Base-by-base conservation (phyloP, 2,797 vertebrate genomes). In the Lacerta viridis region DNA sequence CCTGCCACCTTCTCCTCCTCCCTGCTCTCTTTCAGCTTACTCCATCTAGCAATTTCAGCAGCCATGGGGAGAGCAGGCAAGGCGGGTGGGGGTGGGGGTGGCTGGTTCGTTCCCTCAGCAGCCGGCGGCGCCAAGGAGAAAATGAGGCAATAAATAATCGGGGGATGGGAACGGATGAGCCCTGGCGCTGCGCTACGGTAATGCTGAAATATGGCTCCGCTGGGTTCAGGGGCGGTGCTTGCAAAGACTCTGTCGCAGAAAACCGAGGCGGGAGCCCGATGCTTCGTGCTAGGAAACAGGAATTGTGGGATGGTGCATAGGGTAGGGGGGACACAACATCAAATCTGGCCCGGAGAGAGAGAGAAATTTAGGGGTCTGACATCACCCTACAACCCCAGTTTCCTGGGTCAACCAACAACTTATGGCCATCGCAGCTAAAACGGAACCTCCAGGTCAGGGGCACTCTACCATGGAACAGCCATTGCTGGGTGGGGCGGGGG, bases 141-240 rank as follows among this genome's bases (percentile, higher is more conserved):
- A 88, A 91, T 0, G 69, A 87, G 59, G 59, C 39, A 15, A 87
- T 78, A 27, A 90, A 89, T 25, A 23, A 68, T 9, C 18, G 4
- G 5, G 25, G 46, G 2, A 43, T 33, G 4, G 9, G 7, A 6
- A 36, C 10, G 79, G 78, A 29, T 77, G 78, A 86, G 68, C 1
- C 76, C 27, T 3, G 46, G 88, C 82, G 27, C 23, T 23, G 61
- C 39, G 76, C 80, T 81, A 61, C 2, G 23, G 39, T 89, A 85
- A 89, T 89, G 68, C 76, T 89, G 88, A 89, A 89, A 85, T 89
- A 89, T 78, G 83, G 88, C 55, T 66, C 83, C 68, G 2, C n/a
- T 66, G 88, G 77, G 88, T 61, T 64, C 25, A 10, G 25, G 36
- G 11, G 81, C 69, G 72, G 43, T 20, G 7, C 61, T 23, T 13